Conservation (phyloP, 2,888 invertebrate genomes). For the Leptopterna dolabrata region DNA sequence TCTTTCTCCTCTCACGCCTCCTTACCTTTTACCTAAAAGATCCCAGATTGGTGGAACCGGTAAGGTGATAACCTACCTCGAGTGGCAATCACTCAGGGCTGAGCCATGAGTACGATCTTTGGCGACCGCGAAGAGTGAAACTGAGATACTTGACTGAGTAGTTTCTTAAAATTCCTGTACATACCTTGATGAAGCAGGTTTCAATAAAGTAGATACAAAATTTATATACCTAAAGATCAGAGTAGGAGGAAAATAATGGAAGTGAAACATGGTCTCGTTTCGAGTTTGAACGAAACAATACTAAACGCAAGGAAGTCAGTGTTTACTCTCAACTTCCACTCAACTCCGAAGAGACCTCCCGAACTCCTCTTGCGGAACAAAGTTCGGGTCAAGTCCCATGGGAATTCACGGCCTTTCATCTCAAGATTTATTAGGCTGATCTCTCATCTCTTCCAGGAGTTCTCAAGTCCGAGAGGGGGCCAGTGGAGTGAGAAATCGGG, state of each 20-base stretch:
- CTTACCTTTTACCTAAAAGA: too few species aligned
- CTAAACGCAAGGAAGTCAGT: neutral
- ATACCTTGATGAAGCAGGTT: too few species aligned
- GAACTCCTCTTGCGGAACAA: neutral
- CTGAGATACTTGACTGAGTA: too few species aligned
- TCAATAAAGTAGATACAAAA: too few species aligned
- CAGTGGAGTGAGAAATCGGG: slow-evolving; percentile 13
- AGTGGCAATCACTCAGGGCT: too few species aligned
- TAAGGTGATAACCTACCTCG: too few species aligned
- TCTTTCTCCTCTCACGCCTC: too few species aligned
- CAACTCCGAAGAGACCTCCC: neutral
- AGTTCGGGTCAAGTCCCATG: slow-evolving; percentile 6
- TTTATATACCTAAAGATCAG: neutral
- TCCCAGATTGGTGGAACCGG: too few species aligned
- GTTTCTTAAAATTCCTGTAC: too few species aligned
- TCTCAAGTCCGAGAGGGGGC: neutral
- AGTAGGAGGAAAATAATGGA: neutral
- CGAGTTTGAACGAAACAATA: neutral
- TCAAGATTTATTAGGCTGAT: slow-evolving; percentile 27
- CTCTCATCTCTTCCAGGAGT: slow-evolving; percentile 22
- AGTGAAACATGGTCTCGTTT: neutral
- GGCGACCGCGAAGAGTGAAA: too few species aligned
- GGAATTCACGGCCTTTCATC: slow-evolving; percentile 21
- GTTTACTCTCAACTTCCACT: neutral
- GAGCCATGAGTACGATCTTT: too few species aligned